phyloP scores from a whole-genome alignment of 2,797 vertebrate genomes.

The Discoglossus pictus region DNA sequence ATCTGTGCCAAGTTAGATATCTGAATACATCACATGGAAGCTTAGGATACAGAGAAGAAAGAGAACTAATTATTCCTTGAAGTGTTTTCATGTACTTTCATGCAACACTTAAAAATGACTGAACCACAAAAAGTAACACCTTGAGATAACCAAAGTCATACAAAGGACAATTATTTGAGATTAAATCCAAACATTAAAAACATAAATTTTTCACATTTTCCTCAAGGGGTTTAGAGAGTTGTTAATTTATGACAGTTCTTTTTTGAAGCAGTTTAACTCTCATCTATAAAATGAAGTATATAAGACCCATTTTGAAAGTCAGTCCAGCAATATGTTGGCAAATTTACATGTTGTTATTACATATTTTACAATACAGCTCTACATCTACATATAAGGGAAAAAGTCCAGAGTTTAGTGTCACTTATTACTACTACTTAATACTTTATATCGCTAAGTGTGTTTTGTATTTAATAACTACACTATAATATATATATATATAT shows the following conservation, averaged over 20 bases:
- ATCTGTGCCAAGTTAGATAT: conserved; percentile 79
- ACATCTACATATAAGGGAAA: too few species aligned
- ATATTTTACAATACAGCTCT: too few species aligned
- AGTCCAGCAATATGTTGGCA: too few species aligned
- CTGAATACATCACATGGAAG: conserved; percentile 86
- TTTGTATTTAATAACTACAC: too few species aligned
- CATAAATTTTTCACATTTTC: background rate
- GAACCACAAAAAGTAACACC: conserved; percentile 24
- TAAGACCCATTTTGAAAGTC: too few species aligned
- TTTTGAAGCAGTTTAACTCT: too few species aligned
- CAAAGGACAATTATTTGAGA: conserved; percentile 37
- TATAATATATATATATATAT: too few species aligned
- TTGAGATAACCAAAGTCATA: conserved; percentile 44
- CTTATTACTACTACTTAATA: too few species aligned
- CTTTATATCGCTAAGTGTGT: too few species aligned
- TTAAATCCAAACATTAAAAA: conserved; percentile 22
- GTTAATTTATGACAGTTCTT: background rate
- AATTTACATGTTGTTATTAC: too few species aligned
- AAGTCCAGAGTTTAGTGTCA: too few species aligned
- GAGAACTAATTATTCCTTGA: conserved; percentile 42
- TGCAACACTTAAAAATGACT: conserved; percentile 44
- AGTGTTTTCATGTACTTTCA: conserved; percentile 41
- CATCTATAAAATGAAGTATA: too few species aligned
- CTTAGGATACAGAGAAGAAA: conserved; percentile 64
- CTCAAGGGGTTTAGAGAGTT: background rate